These are phyloP conservation scores for Alfaro cultratus DNA, from an alignment of 2,797 vertebrate genomes.

Conservation along the genomic window DNA sequence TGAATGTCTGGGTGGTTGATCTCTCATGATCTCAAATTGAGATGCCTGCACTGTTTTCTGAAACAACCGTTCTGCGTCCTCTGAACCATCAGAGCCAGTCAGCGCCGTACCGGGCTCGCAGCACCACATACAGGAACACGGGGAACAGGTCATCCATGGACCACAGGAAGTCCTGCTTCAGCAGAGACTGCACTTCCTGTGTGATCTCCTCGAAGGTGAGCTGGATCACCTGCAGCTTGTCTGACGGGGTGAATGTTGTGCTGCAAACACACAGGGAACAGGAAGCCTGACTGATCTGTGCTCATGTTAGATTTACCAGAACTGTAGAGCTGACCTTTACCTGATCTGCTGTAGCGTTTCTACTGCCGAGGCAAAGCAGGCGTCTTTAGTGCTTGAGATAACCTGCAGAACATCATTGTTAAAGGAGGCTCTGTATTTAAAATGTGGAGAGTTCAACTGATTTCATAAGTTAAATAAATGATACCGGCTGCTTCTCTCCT, in stretches of 20 bases:
- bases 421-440: not conserved
- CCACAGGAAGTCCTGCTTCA: conserved; percentile 96
- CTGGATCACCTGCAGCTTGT: conserved; percentile 98
- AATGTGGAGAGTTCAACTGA: not conserved
- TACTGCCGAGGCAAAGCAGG: conserved; percentile 93
- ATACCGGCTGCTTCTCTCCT: conserved; percentile 90
- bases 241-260: conserved; percentile 96
- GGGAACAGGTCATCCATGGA: conserved; percentile 99
- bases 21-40: not conserved
- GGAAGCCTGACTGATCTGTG: not conserved
- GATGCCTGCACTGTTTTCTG: not conserved
- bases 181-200: conserved; percentile 88
- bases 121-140: conserved; percentile 97
- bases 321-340: conserved; percentile 61
- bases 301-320: not conserved
- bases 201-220: conserved; percentile 98
- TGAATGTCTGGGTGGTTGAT: not conserved
- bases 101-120: conserved; percentile 89
- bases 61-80: not conserved
- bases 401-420: conserved; percentile 75
- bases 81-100: not conserved
- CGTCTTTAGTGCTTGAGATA: conserved; percentile 88
- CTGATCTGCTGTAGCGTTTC: conserved; percentile 98
- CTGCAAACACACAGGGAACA: conserved; percentile 67
- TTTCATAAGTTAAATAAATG: not conserved